Evolutionary conservation across 2,888 invertebrate genomes (phyloP).

Genomic region (Melinaea menophilus): DNA sequence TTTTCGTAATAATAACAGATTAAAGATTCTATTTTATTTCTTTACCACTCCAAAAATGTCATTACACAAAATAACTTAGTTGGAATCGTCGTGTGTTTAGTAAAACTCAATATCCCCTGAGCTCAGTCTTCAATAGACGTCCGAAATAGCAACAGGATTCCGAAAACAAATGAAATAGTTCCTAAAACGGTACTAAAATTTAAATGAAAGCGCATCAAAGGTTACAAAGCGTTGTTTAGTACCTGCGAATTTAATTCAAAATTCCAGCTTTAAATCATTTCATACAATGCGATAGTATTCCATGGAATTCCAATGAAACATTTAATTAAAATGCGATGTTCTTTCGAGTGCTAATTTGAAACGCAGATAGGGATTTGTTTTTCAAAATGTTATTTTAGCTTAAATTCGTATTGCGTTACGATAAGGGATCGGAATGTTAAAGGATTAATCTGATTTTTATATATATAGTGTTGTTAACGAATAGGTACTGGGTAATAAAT

Average conservation of each 20-base stretch:
- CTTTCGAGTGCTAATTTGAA: slow-evolving; percentile 31
- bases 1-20: too few relatives aligned
- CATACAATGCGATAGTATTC: slow-evolving; percentile 44
- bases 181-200: slow-evolving; percentile 31
- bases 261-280: slow-evolving; percentile 48
- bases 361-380: slow-evolving; percentile 18
- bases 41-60: neutral
- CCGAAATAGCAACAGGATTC: slow-evolving; percentile 19
- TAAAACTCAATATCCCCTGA: neutral
- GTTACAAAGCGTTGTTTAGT: slow-evolving; percentile 36
- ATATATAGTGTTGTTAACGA: neutral
- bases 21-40: too few relatives aligned
- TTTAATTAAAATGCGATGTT: slow-evolving; percentile 33
- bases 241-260: slow-evolving; percentile 43
- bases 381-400: slow-evolving; percentile 9
- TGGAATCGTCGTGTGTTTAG: neutral
- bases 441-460: neutral
- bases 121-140: slow-evolving; percentile 6
- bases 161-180: slow-evolving; percentile 27
- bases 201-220: slow-evolving; percentile 30
- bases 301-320: slow-evolving; percentile 40
- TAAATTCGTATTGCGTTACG: neutral
- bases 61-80: neutral
- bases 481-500: too few relatives aligned
- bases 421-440: neutral